Percentiles rank a stretch among this genome's conserved stretches.
Evolutionary conservation across 1,140 invertebrate species (phyloP).

Genomic region (Saxidomus purpurata): DNA sequence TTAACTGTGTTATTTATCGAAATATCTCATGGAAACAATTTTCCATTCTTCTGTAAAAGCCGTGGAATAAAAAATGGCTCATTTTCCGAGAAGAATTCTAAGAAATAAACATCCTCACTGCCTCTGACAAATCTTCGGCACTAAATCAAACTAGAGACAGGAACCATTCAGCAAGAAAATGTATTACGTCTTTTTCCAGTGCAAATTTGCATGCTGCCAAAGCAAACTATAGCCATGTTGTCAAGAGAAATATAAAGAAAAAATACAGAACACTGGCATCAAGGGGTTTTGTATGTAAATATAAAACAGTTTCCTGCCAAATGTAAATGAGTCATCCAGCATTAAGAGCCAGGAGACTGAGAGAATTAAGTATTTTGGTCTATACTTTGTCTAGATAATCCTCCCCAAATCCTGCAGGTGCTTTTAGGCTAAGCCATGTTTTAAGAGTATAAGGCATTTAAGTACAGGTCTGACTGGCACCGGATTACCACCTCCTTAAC

Average conservation of each 20-base stretch:
- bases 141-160: conserved; percentile 11
- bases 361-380: neutral
- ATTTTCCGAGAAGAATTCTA: conserved; percentile 4
- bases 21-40: neutral
- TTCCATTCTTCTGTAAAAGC: neutral
- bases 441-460: no score
- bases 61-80: neutral
- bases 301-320: neutral
- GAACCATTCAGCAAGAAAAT: neutral
- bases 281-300: conserved; percentile 14
- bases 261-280: conserved; percentile 20
- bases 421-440: neutral
- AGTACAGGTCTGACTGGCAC: no score
- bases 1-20: neutral
- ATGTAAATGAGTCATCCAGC: neutral
- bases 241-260: neutral
- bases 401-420: neutral
- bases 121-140: neutral
- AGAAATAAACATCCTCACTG: neutral
- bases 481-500: no score
- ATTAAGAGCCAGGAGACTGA: neutral
- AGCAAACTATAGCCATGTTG: neutral
- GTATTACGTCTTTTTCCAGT: neutral
- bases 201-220: conserved; percentile 18
- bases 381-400: neutral